phyloP scores from a whole-genome alignment of 2,888 invertebrate species.

The Microplitis deprimator region DNA sequence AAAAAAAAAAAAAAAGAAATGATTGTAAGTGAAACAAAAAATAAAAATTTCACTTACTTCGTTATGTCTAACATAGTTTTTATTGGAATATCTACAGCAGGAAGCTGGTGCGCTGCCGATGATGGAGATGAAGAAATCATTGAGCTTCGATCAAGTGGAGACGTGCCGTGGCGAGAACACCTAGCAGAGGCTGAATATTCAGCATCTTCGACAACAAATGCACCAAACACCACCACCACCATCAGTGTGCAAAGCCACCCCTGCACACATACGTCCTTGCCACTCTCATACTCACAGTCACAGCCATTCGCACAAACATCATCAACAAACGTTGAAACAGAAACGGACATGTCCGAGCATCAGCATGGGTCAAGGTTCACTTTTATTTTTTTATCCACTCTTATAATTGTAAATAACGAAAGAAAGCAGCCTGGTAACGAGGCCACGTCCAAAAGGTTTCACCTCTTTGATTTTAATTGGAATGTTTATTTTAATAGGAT shows the following conservation, averaged over 20 bases:
- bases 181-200: conserved; percentile 70
- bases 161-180: conserved; percentile 71
- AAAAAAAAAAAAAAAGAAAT: not conserved
- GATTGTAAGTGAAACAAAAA: not conserved
- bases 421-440: too few species aligned
- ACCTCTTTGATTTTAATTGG: too few species aligned
- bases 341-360: conserved; percentile 70
- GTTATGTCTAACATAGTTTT: conserved; percentile 6
- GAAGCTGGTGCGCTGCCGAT: conserved; percentile 78
- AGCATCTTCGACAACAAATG: conserved; percentile 58
- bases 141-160: conserved; percentile 75
- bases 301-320: conserved; percentile 69
- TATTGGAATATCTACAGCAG: conserved; percentile 65
- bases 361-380: conserved; percentile 68
- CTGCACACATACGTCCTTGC: conserved; percentile 68
- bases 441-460: too few species aligned
- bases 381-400: not conserved
- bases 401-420: not conserved
- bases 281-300: conserved; percentile 69
- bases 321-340: conserved; percentile 65
- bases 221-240: conserved; percentile 50
- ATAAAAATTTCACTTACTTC: not conserved
- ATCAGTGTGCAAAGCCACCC: conserved; percentile 63
- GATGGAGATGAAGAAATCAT: conserved; percentile 79
- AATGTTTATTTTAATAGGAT: too few species aligned